phyloP scores from a whole-genome alignment of 2,797 vertebrate species.

The Emydoidea blandingii region DNA sequence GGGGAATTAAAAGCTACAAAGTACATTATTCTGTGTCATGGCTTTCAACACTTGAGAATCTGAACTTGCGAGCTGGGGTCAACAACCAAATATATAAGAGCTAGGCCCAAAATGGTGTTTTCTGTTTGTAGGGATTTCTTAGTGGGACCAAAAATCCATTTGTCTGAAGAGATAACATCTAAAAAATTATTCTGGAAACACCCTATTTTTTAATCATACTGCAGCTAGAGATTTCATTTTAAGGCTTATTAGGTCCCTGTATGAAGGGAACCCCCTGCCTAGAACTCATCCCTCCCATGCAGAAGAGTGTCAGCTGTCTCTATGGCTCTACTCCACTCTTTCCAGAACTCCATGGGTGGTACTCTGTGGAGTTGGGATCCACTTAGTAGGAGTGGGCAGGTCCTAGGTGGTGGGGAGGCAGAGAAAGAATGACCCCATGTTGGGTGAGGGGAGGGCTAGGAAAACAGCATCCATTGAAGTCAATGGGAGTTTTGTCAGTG shows the following conservation, averaged over 20 bases:
- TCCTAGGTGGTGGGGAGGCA: not conserved
- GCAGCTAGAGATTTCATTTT: not conserved
- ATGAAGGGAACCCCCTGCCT: not conserved
- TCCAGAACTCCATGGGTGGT: not conserved
- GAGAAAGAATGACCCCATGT: not conserved
- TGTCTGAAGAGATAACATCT: constrained; percentile 11
- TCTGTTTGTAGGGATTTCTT: constrained; percentile 33
- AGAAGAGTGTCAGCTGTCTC: not conserved
- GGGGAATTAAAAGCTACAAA: not conserved
- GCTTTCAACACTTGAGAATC: not conserved
- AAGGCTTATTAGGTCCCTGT: not conserved
- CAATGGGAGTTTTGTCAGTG: no score
- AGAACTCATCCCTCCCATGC: not conserved
- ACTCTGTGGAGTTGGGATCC: not conserved
- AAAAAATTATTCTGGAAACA: not conserved
- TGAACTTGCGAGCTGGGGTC: not conserved
- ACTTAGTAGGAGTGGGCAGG: not conserved
- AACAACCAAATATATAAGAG: not conserved
- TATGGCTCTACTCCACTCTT: not conserved
- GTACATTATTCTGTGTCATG: not conserved
- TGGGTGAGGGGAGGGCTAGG: not conserved
- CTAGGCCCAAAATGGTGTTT: constrained; percentile 9
- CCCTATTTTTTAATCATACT: not conserved
- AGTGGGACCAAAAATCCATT: constrained; percentile 18
- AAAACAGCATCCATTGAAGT: not conserved